A percentile compares a stretch with the other conserved stretches of the same genome.
These are phyloP conservation scores for Crocuta crocuta DNA, from an alignment of 2,113 vertebrate genomes.

Conservation along the genomic window DNA sequence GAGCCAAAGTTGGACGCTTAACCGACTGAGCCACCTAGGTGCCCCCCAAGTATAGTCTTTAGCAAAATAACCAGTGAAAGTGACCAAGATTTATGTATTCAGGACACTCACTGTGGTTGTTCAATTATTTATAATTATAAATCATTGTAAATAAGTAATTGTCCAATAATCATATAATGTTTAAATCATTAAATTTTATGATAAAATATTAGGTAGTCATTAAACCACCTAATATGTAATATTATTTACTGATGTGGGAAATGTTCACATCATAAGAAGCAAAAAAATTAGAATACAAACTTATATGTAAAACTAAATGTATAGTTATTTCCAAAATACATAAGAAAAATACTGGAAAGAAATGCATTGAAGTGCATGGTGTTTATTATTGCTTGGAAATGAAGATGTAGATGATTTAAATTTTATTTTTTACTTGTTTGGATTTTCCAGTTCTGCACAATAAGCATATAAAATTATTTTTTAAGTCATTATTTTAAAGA, in stretches of 20 bases:
- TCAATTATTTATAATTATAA: conserved; percentile 46
- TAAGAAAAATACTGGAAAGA: not conserved
- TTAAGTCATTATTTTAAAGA: not conserved
- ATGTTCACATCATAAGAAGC: not conserved
- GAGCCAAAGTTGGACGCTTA: too few species aligned
- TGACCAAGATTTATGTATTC: not conserved
- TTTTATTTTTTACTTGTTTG: conserved; percentile 3
- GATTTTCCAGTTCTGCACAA: not conserved
- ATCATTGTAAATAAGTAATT: conserved; percentile 2
- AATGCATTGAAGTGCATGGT: not conserved
- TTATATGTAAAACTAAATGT: not conserved
- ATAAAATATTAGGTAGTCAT: not conserved
- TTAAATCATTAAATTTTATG: conserved; percentile 50
- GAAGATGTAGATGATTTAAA: not conserved
- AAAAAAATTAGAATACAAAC: not conserved
- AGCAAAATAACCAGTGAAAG: conserved; percentile 46
- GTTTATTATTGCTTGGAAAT: not conserved
- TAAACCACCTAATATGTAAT: not conserved
- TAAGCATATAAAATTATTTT: not conserved
- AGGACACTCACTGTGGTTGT: not conserved
- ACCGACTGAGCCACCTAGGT: too few species aligned
- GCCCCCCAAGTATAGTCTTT: not conserved
- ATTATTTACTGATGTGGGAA: not conserved
- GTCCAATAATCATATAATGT: not conserved
- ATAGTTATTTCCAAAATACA: not conserved